Conservation (phyloP, 1,140 invertebrate genomes). For the Drosophila suzukii region DNA sequence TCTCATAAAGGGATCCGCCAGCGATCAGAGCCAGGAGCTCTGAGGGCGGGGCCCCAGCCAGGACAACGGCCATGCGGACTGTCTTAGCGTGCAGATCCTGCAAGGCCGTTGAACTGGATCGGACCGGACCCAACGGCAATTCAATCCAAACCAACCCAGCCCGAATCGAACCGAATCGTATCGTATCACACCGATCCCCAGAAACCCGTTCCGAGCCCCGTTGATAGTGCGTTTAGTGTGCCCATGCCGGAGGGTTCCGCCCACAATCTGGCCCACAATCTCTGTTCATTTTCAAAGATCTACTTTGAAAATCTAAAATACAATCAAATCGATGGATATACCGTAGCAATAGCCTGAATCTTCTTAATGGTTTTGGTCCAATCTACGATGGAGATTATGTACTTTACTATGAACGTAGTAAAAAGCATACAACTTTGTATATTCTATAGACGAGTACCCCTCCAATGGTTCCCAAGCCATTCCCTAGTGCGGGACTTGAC, state of each 20-base stretch:
- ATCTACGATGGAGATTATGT: constrained; percentile 84
- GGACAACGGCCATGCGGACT: constrained; percentile 63
- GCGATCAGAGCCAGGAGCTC: constrained; percentile 7
- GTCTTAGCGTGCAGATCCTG: constrained; percentile 62
- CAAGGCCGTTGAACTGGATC: constrained; percentile 65
- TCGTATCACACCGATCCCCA: too few species aligned
- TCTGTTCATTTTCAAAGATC: background rate
- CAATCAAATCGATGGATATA: constrained; percentile 36
- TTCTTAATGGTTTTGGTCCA: constrained; percentile 84
- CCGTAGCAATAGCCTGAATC: constrained; percentile 81
- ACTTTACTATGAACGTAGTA: constrained; percentile 84
- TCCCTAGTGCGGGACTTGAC: constrained; percentile 39
- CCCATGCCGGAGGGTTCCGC: constrained; percentile 40
- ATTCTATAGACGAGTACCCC: constrained; percentile 22
- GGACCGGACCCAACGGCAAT: constrained; percentile 36
- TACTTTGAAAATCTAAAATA: constrained; percentile 3
- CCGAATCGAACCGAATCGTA: background rate
- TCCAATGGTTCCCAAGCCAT: constrained; percentile 21
- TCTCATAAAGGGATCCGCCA: constrained; percentile 1
- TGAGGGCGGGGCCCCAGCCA: constrained; percentile 52
- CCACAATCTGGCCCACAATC: constrained; percentile 6
- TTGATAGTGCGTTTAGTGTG: constrained; percentile 42
- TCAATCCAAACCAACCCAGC: background rate
- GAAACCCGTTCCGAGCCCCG: constrained; percentile 9
- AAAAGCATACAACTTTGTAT: constrained; percentile 66